Evolutionary conservation across 1,140 invertebrate species (phyloP).

Genomic region (Tetraneura akinire): DNA sequence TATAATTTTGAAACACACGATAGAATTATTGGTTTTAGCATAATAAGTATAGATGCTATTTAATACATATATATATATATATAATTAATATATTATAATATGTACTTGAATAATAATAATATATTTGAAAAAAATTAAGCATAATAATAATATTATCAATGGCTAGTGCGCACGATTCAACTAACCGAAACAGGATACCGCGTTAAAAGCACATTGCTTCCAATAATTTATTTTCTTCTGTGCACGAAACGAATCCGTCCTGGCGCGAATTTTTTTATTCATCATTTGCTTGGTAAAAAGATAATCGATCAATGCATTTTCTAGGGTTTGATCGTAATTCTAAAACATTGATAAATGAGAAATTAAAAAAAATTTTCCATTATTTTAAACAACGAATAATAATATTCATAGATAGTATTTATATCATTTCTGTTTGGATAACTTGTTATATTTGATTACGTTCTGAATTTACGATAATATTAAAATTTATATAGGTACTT

Average conservation of each 20-base stretch:
- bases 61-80: not conserved
- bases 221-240: constrained; percentile 67
- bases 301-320: constrained; percentile 64
- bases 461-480: too few species aligned
- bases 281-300: constrained; percentile 65
- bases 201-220: constrained; percentile 70
- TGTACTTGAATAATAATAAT: not conserved
- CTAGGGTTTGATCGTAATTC: constrained; percentile 62
- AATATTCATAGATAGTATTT: too few species aligned
- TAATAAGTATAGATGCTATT: not conserved
- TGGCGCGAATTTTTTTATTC: constrained; percentile 61
- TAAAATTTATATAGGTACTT: too few species aligned
- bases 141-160: not conserved
- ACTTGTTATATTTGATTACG: too few species aligned
- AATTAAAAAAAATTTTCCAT: too few species aligned
- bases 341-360: constrained; percentile 29
- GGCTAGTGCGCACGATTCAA: not conserved
- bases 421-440: too few species aligned
- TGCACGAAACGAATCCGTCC: constrained; percentile 62
- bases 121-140: not conserved
- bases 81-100: not conserved
- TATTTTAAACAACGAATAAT: too few species aligned
- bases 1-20: not conserved
- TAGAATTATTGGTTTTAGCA: not conserved
- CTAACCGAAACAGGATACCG: constrained; percentile 66